A percentile compares a stretch with the other conserved stretches of the same genome.
phyloP scores from a whole-genome alignment of 2,888 invertebrate genomes.

The Callosobruchus maculatus region DNA sequence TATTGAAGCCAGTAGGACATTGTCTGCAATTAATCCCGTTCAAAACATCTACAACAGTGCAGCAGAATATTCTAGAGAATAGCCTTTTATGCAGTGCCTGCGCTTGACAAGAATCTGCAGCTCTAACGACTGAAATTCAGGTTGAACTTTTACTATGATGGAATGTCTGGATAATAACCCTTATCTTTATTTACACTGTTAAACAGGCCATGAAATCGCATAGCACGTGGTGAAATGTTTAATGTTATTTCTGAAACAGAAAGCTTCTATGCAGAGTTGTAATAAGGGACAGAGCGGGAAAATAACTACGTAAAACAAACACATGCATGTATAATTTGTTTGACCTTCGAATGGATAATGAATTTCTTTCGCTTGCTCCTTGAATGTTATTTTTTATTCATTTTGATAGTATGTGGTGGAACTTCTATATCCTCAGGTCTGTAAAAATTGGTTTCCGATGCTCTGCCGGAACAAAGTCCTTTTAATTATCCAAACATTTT shows the following conservation, averaged over 20 bases:
- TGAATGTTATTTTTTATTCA: too few relatives aligned
- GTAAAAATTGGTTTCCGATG: too few relatives aligned
- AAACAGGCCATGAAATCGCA: not conserved
- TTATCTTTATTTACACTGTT: not conserved
- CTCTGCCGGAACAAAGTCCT: too few relatives aligned
- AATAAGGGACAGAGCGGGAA: not conserved
- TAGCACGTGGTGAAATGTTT: not conserved
- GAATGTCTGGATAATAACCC: not conserved
- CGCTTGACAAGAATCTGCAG: not conserved
- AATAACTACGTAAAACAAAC: too few relatives aligned
- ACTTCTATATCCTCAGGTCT: too few relatives aligned
- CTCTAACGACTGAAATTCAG: not conserved
- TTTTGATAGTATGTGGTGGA: too few relatives aligned
- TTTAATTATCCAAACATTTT: too few relatives aligned
- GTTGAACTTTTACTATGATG: not conserved
- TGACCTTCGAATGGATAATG: too few relatives aligned
- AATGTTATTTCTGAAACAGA: not conserved
- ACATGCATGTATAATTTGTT: too few relatives aligned
- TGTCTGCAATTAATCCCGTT: too few relatives aligned
- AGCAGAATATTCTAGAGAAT: not conserved
- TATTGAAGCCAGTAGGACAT: too few relatives aligned
- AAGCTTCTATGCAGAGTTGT: not conserved
- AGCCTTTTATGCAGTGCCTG: not conserved
- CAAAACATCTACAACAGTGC: not conserved
- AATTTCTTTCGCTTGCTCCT: too few relatives aligned